Evolutionary conservation across 1,140 invertebrate genomes (phyloP), one percentile per base, ranked within the genome.

Genomic region (Drosophila pruinosa): DNA sequence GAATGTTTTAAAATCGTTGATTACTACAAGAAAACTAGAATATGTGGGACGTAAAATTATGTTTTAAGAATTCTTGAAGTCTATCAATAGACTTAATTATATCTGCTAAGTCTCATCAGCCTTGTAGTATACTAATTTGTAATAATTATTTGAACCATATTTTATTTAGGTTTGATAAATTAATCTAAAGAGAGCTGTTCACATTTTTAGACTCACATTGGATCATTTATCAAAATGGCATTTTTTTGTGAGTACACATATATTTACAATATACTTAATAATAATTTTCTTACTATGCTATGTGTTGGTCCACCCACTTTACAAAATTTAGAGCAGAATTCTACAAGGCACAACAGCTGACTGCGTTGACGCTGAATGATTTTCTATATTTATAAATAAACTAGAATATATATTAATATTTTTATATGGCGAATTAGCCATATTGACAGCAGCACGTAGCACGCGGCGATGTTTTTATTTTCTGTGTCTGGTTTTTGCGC

Each of bases 291-390:
- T 68, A 28, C 26, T 43, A 41, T 53, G 41, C 12, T 17, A 21
- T 53, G 52, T 50, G 21, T 19, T 47, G 43, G 39, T 62, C 34
- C 56, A 53, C 78, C 78, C 73, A 77, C 78, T 39, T 52, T 15
- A 7, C 39, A 54, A 57, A 54, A 43, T 12, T 65, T 48, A 14
- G 48, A 38, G 48, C 43, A 50, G 34, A 39, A 22, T 47, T 41
- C 57, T 80, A 75, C 69, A 72, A 81, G 62, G 53, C 78, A 17
- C 74, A 82, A 82, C 78, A 82, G 78, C 78, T 82, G 78, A 82
- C 78, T 82, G 54, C 48, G 31, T 36, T 39, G 22, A 61, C 52
- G 34, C 69, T 56, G 67, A 56, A 70, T 75, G 74, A 62, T 53
- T 70, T 78, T 53, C 8, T 50, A 72, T 56, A 68, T 76, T 82